Base-by-base conservation (phyloP, 2,113 vertebrate species). In the Phalacrocorax carbo region DNA sequence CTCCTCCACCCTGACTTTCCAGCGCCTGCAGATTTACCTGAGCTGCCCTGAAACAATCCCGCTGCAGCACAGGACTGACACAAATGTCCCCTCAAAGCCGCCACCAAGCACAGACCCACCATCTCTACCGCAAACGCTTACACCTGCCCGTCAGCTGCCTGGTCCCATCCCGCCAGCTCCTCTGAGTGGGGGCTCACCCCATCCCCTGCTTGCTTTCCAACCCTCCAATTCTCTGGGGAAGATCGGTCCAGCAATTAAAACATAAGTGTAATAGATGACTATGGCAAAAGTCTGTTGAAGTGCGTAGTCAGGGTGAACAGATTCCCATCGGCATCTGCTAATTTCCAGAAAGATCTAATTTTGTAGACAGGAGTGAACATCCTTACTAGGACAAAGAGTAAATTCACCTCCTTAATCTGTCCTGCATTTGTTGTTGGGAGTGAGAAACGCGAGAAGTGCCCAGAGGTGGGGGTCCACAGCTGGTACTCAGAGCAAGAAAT, bases 21-120 rank as follows among this genome's bases (percentile, higher is more conserved):
- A 87, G 27, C 21, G 79, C 60, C 40, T 91, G 71, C 82, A 70
- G 75, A 46, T 93, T 91, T 76, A 96, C 93, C 93, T 97, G 81
- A 82, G 55, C 86, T 95, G 93, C 86, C 83, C 90, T 55, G 71
- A 70, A 91, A 82, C 1, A 26, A 76, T 75, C 58, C 30, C 0
- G 0, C 78, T 82, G 89, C n/a, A 58, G 86, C 62, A 64, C 42
- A 57, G 69, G 61, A 13, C 65, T 82, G 81, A 57, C 81, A 91
- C 46, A n/a, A 83, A 70, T 26, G 51, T 81, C 88, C 80, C 40
- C 71, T 51, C 66, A 71, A 77, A 68, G 79, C 48, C 51, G 32
- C 29, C 48, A 77, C n/a, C 62, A 42, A 90, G 57, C 66, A 49
- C 78, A 90, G 66, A 57, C 4, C 32, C 73, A 54, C 14, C 20